Conservation (phyloP, 2,113 vertebrate species). For the Pao palembangensis region DNA sequence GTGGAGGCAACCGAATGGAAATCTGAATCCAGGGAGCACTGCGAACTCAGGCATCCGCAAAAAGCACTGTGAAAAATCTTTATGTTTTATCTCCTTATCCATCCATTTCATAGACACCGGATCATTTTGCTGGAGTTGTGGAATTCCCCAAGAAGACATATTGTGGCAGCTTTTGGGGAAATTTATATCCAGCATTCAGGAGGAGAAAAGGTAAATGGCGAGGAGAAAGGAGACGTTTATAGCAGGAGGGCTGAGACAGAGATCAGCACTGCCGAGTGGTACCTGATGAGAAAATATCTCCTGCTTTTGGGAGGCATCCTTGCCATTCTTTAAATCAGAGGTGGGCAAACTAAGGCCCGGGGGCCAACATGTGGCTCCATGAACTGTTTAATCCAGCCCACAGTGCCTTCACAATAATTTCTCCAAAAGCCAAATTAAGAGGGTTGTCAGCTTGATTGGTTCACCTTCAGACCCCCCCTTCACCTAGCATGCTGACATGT, state of each 20-base stretch:
- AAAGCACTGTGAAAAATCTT: slow-evolving; percentile 45
- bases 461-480: too few species aligned
- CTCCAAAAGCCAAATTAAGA: too few species aligned
- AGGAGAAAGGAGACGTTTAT: slow-evolving; percentile 36
- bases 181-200: slow-evolving; percentile 66
- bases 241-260: slow-evolving; percentile 35
- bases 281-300: slow-evolving; percentile 51
- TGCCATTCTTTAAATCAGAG: neutral
- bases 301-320: neutral
- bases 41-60: slow-evolving; percentile 31
- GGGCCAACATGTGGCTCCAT: too few species aligned
- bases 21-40: slow-evolving; percentile 39
- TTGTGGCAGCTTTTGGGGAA: slow-evolving; percentile 68
- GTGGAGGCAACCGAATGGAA: slow-evolving; percentile 27
- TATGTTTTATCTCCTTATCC: slow-evolving; percentile 56
- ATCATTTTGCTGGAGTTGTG: slow-evolving; percentile 65
- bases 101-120: slow-evolving; percentile 54
- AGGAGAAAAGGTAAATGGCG: slow-evolving; percentile 50
- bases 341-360: too few species aligned
- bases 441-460: too few species aligned
- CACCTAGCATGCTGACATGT: too few species aligned
- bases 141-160: slow-evolving; percentile 73
- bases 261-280: slow-evolving; percentile 51
- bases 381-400: too few species aligned
- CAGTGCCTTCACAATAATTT: too few species aligned